Conservation (phyloP, 2,797 vertebrate species). For the Lagocephalus sceleratus region DNA sequence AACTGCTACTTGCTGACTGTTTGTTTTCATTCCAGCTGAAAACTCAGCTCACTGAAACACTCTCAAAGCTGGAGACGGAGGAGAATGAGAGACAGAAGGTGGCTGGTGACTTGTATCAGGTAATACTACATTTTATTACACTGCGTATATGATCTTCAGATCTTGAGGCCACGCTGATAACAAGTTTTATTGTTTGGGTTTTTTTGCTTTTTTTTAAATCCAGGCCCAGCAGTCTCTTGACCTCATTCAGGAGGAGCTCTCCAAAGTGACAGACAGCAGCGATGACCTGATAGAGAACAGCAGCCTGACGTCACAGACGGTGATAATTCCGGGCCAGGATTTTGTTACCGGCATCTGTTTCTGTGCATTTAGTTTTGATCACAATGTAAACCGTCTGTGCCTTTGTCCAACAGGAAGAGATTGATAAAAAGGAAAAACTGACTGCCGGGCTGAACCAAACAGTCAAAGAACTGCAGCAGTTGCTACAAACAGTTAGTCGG, state of each 20-base stretch:
- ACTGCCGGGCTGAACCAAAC: slow-evolving; percentile 87
- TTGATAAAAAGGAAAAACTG: slow-evolving; percentile 85
- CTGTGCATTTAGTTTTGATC: too few species aligned
- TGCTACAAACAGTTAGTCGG: slow-evolving; percentile 85
- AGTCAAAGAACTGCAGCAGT: slow-evolving; percentile 88
- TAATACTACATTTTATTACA: slow-evolving; percentile 13
- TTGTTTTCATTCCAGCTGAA: slow-evolving; percentile 84
- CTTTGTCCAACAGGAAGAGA: slow-evolving; percentile 76
- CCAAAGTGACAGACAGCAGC: slow-evolving; percentile 80
- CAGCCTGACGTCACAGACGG: slow-evolving; percentile 81
- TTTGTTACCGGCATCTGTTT: background rate
- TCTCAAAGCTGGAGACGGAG: slow-evolving; percentile 86
- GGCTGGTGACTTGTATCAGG: slow-evolving; percentile 83
- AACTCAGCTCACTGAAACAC: slow-evolving; percentile 86
- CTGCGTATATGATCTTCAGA: background rate
- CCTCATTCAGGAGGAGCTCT: slow-evolving; percentile 89
- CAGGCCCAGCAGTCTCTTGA: slow-evolving; percentile 95
- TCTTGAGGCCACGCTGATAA: background rate
- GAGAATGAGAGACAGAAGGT: slow-evolving; percentile 88
- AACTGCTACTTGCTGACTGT: background rate
- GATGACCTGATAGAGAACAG: slow-evolving; percentile 89
- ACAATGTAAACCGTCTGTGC: too few species aligned
- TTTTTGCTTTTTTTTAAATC: slow-evolving; percentile 1
- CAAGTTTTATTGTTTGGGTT: slow-evolving; percentile 1
- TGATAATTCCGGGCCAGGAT: slow-evolving; percentile 57